Conservation (phyloP, 2,797 vertebrate genomes). For the Valencia hispanica region DNA sequence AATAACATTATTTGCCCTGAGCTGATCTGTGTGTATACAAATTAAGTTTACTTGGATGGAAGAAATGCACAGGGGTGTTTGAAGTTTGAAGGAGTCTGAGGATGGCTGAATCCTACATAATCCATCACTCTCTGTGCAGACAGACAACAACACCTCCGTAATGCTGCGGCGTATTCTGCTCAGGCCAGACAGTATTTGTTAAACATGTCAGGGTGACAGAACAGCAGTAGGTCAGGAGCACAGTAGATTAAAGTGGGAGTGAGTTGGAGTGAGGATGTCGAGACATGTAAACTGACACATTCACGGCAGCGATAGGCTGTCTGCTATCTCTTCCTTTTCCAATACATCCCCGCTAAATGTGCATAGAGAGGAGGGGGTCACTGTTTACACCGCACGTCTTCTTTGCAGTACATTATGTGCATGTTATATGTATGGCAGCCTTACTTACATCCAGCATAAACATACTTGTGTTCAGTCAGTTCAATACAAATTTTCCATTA, state of each 20-base stretch:
- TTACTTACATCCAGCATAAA: conserved; percentile 18
- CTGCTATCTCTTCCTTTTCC: conserved; percentile 56
- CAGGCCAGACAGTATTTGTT: conserved; percentile 90
- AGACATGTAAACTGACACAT: conserved; percentile 72
- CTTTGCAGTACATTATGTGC: conserved; percentile 20
- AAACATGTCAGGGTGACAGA: conserved; percentile 96
- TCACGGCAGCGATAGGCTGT: conserved; percentile 52
- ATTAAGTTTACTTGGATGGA: conserved; percentile 18
- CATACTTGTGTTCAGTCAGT: conserved; percentile 8
- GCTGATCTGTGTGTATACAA: conserved; percentile 20
- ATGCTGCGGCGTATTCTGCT: conserved; percentile 50
- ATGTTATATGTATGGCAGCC: conserved; percentile 10
- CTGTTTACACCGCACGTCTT: conserved; percentile 51
- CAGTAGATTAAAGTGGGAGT: conserved; percentile 73
- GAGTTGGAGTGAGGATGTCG: conserved; percentile 68
- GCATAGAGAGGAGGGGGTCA: conserved; percentile 4
- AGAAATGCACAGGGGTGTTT: conserved; percentile 31
- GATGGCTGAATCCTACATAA: conserved; percentile 50
- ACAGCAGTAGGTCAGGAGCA: conserved; percentile 88
- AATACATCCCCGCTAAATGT: conserved; percentile 49
- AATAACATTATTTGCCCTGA: conserved; percentile 19
- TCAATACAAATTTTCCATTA: conserved; percentile 6
- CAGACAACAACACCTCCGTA: conserved; percentile 68
- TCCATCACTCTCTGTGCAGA: conserved; percentile 61
- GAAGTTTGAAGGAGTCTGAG: conserved; percentile 57